Evolutionary conservation across 2,797 vertebrate species (phyloP).

Genomic region (Coccyzus lansbergi): DNA sequence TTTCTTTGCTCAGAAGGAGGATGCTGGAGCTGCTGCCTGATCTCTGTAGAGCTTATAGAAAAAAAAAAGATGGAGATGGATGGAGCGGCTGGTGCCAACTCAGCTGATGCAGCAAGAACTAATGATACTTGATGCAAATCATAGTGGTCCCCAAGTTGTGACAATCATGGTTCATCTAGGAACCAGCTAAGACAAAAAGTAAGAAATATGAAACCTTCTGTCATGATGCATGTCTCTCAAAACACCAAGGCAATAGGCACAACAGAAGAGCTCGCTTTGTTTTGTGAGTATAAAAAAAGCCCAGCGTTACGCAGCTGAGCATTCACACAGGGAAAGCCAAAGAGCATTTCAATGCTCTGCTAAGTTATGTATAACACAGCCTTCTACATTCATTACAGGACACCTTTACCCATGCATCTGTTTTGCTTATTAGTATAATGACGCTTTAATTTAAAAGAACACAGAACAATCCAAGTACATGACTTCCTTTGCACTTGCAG

Average conservation of each 20-base stretch:
- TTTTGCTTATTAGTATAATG: conserved; percentile 20
- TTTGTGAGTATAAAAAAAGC: not conserved
- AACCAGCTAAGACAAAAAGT: not conserved
- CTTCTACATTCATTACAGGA: not conserved
- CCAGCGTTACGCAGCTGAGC: not conserved
- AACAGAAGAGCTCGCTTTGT: not conserved
- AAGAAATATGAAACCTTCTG: not conserved
- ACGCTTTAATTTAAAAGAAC: not conserved
- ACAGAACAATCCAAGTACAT: not conserved
- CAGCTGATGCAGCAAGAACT: not conserved
- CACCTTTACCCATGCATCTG: not conserved
- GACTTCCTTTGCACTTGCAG: not conserved
- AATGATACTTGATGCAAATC: not conserved
- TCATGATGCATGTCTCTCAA: not conserved
- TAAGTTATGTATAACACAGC: not conserved
- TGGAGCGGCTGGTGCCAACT: not conserved
- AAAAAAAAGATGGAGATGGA: not conserved
- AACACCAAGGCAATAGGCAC: not conserved
- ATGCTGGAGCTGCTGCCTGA: not conserved
- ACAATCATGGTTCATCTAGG: not conserved
- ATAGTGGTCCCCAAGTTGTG: not conserved
- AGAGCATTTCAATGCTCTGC: conserved; percentile 14
- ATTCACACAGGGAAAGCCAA: conserved; percentile 3
- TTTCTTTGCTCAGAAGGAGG: not conserved
- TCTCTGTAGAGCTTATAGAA: not conserved